Evolutionary conservation across 2,888 invertebrate species (phyloP).

Genomic region (Eugnorisma glareosa): DNA sequence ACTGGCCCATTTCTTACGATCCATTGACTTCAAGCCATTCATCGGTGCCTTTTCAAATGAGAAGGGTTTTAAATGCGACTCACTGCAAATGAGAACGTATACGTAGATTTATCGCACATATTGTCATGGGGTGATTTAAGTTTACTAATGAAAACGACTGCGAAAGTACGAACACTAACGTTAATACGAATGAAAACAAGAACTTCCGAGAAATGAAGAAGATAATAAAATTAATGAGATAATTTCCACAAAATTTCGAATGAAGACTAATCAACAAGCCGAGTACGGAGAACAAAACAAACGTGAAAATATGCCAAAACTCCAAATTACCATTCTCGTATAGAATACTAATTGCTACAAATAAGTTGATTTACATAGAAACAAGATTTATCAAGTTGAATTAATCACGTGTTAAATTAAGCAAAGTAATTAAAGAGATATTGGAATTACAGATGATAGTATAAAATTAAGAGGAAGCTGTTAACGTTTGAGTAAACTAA

Average conservation of each 20-base stretch:
- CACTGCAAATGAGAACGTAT: slow-evolving; percentile 83
- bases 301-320: slow-evolving; percentile 45
- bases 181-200: slow-evolving; percentile 6
- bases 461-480: slow-evolving; percentile 41
- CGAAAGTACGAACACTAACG: slow-evolving; percentile 2
- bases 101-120: slow-evolving; percentile 76
- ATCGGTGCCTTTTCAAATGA: slow-evolving; percentile 87
- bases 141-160: slow-evolving; percentile 27
- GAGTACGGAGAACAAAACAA: slow-evolving; percentile 42
- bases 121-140: slow-evolving; percentile 63
- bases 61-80: slow-evolving; percentile 84
- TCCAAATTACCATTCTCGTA: slow-evolving; percentile 46
- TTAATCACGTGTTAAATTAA: slow-evolving; percentile 50
- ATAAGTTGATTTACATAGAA: slow-evolving; percentile 55
- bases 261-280: slow-evolving; percentile 20
- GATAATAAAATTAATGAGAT: slow-evolving; percentile 19
- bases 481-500: slow-evolving; percentile 50
- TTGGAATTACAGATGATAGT: slow-evolving; percentile 23
- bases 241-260: slow-evolving; percentile 14
- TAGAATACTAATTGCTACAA: slow-evolving; percentile 58
- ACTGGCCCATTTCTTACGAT: slow-evolving; percentile 89
- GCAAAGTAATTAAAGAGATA: slow-evolving; percentile 51
- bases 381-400: slow-evolving; percentile 45
- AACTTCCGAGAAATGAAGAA: slow-evolving; percentile 2
- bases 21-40: slow-evolving; percentile 89